Evolutionary conservation across 2,113 vertebrate species (phyloP).

Genomic region (Passer montanus): DNA sequence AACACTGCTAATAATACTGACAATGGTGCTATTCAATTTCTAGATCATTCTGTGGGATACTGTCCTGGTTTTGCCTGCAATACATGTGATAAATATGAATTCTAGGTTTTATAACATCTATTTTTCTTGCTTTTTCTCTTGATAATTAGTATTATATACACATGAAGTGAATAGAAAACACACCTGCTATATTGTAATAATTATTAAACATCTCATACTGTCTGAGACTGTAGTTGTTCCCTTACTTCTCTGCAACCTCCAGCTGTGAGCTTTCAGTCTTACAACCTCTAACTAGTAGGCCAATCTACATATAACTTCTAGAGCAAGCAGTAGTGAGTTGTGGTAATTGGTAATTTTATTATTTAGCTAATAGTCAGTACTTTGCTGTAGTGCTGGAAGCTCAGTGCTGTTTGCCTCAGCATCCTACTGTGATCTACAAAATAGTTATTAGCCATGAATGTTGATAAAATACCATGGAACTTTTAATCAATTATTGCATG

Average conservation of each 20-base stretch:
- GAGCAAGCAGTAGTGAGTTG: background rate
- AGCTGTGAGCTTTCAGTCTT: background rate
- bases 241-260: background rate
- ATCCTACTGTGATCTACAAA: background rate
- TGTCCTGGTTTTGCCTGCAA: background rate
- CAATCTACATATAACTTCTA: background rate
- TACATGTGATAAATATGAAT: background rate
- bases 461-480: background rate
- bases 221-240: background rate
- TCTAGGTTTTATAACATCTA: background rate
- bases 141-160: background rate
- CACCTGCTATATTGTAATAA: background rate
- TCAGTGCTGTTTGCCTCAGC: background rate
- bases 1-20: background rate
- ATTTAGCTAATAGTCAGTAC: background rate
- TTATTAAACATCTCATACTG: background rate
- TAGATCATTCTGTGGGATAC: background rate
- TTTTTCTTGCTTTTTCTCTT: background rate
- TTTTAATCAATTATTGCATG: background rate
- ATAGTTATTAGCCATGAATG: background rate
- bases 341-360: background rate
- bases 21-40: background rate
- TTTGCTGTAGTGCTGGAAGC: background rate
- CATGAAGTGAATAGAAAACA: background rate
- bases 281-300: background rate